Evolutionary conservation across 2,113 vertebrate genomes (phyloP).

Genomic region (Zosterops japonicus): DNA sequence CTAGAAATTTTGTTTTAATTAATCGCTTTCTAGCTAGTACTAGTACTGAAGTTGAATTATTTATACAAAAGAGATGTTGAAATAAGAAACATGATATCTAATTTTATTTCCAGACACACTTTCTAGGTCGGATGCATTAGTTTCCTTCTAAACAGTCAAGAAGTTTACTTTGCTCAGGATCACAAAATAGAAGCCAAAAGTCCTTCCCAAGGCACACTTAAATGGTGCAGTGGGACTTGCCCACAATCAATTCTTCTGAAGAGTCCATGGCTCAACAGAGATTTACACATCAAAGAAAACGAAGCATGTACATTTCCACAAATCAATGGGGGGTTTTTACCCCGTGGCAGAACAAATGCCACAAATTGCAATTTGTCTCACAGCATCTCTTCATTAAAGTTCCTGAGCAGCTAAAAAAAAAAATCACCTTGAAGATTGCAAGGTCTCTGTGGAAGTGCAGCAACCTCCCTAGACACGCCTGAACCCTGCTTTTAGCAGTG

Average conservation of each 20-base stretch:
- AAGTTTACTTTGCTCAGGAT: neutral
- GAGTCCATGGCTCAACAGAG: neutral
- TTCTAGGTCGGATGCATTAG: neutral
- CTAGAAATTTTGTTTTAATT: neutral
- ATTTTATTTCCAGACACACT: neutral
- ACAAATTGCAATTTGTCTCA: neutral
- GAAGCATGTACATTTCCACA: neutral
- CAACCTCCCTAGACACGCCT: neutral
- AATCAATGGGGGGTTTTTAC: neutral
- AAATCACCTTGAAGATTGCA: neutral
- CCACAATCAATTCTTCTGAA: neutral
- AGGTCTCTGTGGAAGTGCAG: neutral
- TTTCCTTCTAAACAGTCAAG: neutral
- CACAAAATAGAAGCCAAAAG: neutral
- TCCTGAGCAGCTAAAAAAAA: neutral
- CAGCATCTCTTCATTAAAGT: neutral
- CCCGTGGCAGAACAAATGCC: neutral
- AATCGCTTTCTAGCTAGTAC: neutral
- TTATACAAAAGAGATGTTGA: neutral
- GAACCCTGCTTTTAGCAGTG: neutral
- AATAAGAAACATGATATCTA: neutral
- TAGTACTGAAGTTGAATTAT: neutral
- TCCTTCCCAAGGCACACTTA: neutral
- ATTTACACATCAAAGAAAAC: slow-evolving; percentile 10
- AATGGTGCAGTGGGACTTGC: neutral